Percentiles rank a stretch among this genome's conserved stretches.
Evolutionary conservation across 2,888 invertebrate genomes (phyloP).

Genomic region (Subacronicta megacephala): DNA sequence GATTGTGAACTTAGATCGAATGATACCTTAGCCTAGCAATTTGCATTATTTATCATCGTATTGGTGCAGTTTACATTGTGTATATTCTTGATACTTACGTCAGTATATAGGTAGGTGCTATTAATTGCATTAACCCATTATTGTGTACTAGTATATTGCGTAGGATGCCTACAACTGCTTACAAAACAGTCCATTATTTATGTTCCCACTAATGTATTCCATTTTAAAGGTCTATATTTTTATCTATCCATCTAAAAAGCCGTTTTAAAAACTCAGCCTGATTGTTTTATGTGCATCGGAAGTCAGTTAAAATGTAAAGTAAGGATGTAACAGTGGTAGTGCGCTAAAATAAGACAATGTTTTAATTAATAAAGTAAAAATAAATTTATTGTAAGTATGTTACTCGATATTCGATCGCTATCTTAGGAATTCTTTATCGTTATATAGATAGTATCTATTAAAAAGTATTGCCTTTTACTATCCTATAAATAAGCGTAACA

Average conservation of each 20-base stretch:
- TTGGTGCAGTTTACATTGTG: neutral
- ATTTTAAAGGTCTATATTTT: slow-evolving; percentile 37
- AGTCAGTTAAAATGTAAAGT: slow-evolving; percentile 48
- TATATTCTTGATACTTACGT: neutral
- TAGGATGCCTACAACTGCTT: slow-evolving; percentile 13
- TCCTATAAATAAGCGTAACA: slow-evolving; percentile 11
- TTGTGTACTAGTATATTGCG: slow-evolving; percentile 7
- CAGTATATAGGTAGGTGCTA: neutral
- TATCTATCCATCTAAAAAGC: slow-evolving; percentile 44
- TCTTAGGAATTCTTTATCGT: slow-evolving; percentile 33
- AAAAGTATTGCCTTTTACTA: slow-evolving; percentile 39
- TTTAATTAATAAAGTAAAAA: slow-evolving; percentile 47
- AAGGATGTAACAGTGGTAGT: slow-evolving; percentile 16
- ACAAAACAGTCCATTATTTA: slow-evolving; percentile 36
- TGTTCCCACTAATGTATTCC: slow-evolving; percentile 39
- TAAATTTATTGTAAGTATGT: slow-evolving; percentile 37
- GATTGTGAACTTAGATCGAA: too few species aligned
- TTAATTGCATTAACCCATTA: slow-evolving; percentile 26
- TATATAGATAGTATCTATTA: slow-evolving; percentile 25
- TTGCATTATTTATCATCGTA: neutral
- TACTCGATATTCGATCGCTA: slow-evolving; percentile 41
- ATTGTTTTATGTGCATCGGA: slow-evolving; percentile 55
- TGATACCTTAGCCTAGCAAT: neutral
- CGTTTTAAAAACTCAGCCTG: slow-evolving; percentile 44
- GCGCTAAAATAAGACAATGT: slow-evolving; percentile 38